A percentile compares a stretch with the other conserved stretches of the same genome.
Evolutionary conservation across 1,140 invertebrate genomes (phyloP).

Genomic region (Atta cephalotes): DNA sequence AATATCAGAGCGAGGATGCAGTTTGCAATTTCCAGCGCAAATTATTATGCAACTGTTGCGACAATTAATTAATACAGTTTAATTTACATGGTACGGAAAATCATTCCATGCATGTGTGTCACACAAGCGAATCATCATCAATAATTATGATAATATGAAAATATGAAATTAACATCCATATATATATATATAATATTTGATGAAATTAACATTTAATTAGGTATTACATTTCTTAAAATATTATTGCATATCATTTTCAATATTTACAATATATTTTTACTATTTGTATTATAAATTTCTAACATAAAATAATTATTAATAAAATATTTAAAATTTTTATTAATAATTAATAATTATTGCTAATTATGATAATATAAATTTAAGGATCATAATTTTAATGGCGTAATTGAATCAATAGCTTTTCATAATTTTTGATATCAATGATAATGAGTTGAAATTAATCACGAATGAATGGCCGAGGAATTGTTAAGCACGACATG

Average conservation of each 20-base stretch:
- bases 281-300: not conserved
- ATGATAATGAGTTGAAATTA: conserved; percentile 7
- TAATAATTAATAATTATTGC: conserved; percentile 2
- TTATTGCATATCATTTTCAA: not conserved
- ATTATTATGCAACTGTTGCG: conserved; percentile 2
- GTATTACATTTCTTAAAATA: not conserved
- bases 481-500: not conserved
- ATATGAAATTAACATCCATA: not conserved
- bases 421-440: not conserved
- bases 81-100: not conserved
- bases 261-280: not conserved
- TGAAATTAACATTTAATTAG: no score
- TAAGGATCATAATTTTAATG: not conserved
- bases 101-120: conserved; percentile 11
- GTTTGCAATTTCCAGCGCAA: not conserved
- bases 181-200: no score
- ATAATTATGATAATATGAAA: conserved; percentile 2
- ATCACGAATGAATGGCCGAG: not conserved
- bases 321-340: no score
- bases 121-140: conserved; percentile 3
- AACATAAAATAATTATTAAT: no score
- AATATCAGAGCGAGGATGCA: conserved; percentile 5
- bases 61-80: conserved; percentile 42
- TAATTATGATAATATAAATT: conserved; percentile 8
- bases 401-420: not conserved